Conservation (phyloP, 2,113 vertebrate species). For the Ovis canadensis region DNA sequence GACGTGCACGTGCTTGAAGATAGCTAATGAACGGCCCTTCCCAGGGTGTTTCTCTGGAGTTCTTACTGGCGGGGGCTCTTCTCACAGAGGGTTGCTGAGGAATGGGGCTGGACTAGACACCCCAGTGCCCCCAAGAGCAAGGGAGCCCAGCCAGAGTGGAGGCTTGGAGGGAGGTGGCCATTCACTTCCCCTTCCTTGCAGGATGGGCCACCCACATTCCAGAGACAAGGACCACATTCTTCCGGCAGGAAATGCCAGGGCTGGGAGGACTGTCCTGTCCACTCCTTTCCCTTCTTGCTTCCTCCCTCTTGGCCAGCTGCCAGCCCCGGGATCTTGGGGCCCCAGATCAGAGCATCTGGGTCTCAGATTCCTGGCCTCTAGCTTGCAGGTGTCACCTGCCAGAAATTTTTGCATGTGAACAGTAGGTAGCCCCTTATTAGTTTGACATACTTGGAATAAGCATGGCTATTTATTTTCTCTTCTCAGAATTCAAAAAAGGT, state of each 20-base stretch:
- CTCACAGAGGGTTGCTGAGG: background rate
- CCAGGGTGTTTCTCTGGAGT: background rate
- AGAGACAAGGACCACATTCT: background rate
- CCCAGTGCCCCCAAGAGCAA: background rate
- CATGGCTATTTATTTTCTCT: conserved; percentile 76
- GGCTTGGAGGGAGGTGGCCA: background rate
- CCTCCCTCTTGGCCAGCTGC: background rate
- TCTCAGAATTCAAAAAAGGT: conserved; percentile 81
- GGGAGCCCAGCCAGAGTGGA: background rate
- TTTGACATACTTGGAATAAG: conserved; percentile 80
- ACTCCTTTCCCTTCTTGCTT: background rate
- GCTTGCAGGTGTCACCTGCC: conserved; percentile 70
- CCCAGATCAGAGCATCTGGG: background rate
- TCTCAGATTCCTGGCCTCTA: conserved; percentile 62
- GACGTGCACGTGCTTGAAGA: background rate
- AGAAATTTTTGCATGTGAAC: conserved; percentile 75
- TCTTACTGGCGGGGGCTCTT: background rate
- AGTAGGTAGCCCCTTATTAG: conserved; percentile 80
- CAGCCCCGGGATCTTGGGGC: background rate
- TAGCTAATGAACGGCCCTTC: background rate
- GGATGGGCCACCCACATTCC: conserved; percentile 17
- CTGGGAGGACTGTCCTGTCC: background rate
- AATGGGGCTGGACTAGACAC: background rate
- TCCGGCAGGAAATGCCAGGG: conserved; percentile 24
- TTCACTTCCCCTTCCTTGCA: background rate